phyloP scores from a whole-genome alignment of 2,797 vertebrate genomes.

The Spinibarbus caldwelli region DNA sequence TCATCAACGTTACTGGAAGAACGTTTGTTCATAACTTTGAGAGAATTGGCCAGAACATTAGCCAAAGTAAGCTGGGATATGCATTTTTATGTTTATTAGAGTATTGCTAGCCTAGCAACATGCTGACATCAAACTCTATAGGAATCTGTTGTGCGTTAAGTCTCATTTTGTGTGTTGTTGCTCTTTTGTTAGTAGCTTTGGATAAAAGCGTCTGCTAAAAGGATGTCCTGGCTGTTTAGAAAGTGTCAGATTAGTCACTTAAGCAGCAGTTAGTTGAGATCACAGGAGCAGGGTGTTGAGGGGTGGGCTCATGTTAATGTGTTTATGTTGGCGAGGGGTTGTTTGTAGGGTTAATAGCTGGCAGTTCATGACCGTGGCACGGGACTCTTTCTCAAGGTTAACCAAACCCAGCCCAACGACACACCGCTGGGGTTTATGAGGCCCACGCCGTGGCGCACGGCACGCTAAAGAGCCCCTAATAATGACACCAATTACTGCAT shows the following conservation, averaged over 20 bases:
- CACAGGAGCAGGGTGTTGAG: conserved; percentile 65
- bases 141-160: not conserved
- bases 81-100: not conserved
- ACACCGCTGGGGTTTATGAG: conserved; percentile 96
- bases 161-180: not conserved
- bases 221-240: not conserved
- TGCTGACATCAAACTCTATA: not conserved
- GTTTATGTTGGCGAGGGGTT: conserved; percentile 62
- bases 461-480: conserved; percentile 95
- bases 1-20: no score
- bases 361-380: conserved; percentile 66
- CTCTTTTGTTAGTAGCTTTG: not conserved
- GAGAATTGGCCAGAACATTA: not conserved
- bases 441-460: conserved; percentile 81
- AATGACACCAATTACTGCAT: conserved; percentile 99
- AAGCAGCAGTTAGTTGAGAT: conserved; percentile 65
- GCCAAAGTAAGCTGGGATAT: not conserved
- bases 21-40: not conserved
- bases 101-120: no score
- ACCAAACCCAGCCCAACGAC: conserved; percentile 86
- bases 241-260: not conserved
- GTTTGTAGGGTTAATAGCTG: conserved; percentile 69
- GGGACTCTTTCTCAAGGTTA: conserved; percentile 87
- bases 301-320: conserved; percentile 66
- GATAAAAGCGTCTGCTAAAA: not conserved